A percentile compares a stretch with the other conserved stretches of the same genome.
Conservation (phyloP, 2,797 vertebrate species). For the Micropoecilia bifurca region DNA sequence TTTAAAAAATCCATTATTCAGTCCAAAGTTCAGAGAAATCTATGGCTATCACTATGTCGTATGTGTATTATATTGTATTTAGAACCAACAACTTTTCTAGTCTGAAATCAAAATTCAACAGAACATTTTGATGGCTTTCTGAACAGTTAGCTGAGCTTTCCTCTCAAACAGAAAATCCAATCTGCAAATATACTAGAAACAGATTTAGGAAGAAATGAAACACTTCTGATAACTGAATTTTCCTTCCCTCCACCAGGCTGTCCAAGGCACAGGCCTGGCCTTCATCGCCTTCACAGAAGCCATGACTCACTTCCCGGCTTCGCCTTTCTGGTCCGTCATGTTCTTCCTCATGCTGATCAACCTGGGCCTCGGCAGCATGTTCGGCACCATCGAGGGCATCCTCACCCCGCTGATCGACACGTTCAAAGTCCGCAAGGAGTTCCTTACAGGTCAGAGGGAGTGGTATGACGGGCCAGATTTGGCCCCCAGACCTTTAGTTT, state of each 20-base stretch:
- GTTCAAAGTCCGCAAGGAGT: constrained; percentile 96
- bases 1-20: not conserved
- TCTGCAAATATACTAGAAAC: not conserved
- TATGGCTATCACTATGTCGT: not conserved
- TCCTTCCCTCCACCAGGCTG: constrained; percentile 79
- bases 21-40: not conserved
- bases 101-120: not conserved
- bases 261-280: constrained; percentile 96
- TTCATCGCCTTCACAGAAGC: constrained; percentile 99
- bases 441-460: constrained; percentile 86
- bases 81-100: not conserved
- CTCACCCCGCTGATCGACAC: constrained; percentile 94
- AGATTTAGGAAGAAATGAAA: not conserved
- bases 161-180: not conserved
- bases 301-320: constrained; percentile 97
- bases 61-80: not conserved
- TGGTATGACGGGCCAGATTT: not conserved
- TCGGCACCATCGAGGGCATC: constrained; percentile 97
- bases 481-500: too few relatives aligned
- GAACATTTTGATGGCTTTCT: not conserved
- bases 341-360: constrained; percentile 99
- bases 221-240: not conserved
- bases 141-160: not conserved
- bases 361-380: constrained; percentile 97
- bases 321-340: constrained; percentile 99